These are phyloP conservation scores for Eurytoma adleriae DNA, from an alignment of 2,888 invertebrate species.

Conservation along the genomic window DNA sequence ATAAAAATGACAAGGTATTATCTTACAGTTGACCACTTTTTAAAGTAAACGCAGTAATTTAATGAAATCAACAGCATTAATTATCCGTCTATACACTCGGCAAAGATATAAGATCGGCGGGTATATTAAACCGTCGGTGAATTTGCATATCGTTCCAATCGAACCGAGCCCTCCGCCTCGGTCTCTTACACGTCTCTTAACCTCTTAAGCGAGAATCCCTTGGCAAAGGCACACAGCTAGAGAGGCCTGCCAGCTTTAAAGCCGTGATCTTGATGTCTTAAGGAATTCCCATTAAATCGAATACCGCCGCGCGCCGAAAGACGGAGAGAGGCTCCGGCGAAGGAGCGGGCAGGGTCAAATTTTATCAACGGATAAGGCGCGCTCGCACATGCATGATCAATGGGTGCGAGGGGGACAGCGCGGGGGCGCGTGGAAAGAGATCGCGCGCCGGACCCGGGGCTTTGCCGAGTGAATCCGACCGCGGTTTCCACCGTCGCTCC, in stretches of 20 bases:
- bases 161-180: conserved; percentile 59
- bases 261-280: conserved; percentile 64
- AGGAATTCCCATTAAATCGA: conserved; percentile 66
- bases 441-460: neutral
- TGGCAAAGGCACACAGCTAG: conserved; percentile 17
- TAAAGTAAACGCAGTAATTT: too few relatives aligned
- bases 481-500: neutral
- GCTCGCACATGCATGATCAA: conserved; percentile 55
- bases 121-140: conserved; percentile 44
- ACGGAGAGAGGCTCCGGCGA: conserved; percentile 51
- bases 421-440: neutral
- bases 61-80: conserved; percentile 18
- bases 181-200: conserved; percentile 45
- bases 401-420: conserved; percentile 20
- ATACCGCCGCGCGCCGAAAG: conserved; percentile 43
- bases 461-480: neutral
- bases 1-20: too few relatives aligned
- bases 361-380: conserved; percentile 62
- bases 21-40: too few relatives aligned
- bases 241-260: conserved; percentile 57
- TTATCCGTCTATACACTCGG: conserved; percentile 16
- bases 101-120: neutral
- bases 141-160: conserved; percentile 60
- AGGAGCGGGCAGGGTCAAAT: conserved; percentile 34
- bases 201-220: conserved; percentile 41